Percentiles rank a stretch among this genome's conserved stretches.
Conservation (phyloP, 1,140 invertebrate genomes). For the Anagrus nilaparvatae region DNA sequence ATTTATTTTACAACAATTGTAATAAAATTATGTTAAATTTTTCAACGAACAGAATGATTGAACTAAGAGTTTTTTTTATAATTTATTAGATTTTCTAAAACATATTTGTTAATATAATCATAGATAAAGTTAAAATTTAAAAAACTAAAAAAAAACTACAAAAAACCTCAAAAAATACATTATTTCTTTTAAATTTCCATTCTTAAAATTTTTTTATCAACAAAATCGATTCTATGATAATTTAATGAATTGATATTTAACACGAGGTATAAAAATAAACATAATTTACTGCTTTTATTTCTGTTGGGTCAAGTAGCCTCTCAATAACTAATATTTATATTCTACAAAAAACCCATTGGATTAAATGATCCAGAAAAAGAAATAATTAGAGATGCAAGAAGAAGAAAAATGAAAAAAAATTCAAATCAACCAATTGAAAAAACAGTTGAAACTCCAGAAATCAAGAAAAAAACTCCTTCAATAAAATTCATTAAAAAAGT, state of each 20-base stretch:
- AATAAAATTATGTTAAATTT: no score
- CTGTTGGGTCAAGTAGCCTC: conserved; percentile 43
- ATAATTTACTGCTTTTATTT: conserved; percentile 21
- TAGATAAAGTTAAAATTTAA: no score
- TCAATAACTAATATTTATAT: conserved; percentile 66
- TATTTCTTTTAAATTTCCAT: background rate
- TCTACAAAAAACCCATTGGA: conserved; percentile 61
- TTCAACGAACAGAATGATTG: no score
- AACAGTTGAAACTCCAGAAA: conserved; percentile 12
- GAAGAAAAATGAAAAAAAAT: conserved; percentile 21
- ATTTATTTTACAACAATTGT: no score
- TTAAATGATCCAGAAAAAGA: conserved; percentile 59
- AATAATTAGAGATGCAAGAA: conserved; percentile 54
- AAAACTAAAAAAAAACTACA: no score
- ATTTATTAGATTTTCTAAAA: no score
- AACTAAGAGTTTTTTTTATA: no score
- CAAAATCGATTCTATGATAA: conserved; percentile 2
- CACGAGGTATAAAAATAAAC: no score
- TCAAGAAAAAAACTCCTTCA: conserved; percentile 7
- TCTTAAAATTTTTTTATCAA: background rate
- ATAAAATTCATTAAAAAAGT: conserved; percentile 19
- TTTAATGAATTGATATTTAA: no score
- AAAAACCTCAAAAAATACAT: no score
- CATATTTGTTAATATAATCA: no score
- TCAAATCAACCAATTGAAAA: conserved; percentile 17